A percentile compares a stretch with the other conserved stretches of the same genome.
Conservation (phyloP, 2,888 invertebrate genomes). For the Smittia aterrima region DNA sequence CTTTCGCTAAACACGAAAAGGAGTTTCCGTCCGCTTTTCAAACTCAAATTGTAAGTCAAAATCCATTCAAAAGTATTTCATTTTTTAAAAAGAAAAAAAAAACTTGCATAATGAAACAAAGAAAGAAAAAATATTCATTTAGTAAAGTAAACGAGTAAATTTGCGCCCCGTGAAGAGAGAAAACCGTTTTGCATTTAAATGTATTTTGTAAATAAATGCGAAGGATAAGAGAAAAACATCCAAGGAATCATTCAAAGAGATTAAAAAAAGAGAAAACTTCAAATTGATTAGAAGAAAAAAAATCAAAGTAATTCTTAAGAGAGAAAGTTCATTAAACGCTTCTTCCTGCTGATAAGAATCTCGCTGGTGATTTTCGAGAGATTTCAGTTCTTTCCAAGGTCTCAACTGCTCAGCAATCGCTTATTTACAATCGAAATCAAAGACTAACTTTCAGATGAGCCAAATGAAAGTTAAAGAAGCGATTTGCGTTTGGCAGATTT, state of each 20-base stretch:
- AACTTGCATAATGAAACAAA: constrained; percentile 43
- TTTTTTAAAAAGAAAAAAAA: constrained; percentile 4
- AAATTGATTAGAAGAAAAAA: constrained; percentile 42
- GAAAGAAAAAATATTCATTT: constrained; percentile 34
- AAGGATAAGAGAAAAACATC: constrained; percentile 45
- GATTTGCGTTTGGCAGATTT: not conserved
- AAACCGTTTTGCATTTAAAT: constrained; percentile 43
- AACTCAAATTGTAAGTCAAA: constrained; percentile 1
- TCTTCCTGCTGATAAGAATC: not conserved
- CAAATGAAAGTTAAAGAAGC: constrained; percentile 23
- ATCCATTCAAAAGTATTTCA: constrained; percentile 19
- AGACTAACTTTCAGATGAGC: constrained; percentile 27
- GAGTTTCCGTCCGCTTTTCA: constrained; percentile 3
- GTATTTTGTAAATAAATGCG: constrained; percentile 46
- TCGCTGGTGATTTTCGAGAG: constrained; percentile 5
- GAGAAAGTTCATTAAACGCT: not conserved
- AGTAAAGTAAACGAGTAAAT: constrained; percentile 18
- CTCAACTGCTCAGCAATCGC: not conserved
- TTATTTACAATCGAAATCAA: not conserved
- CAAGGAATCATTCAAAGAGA: constrained; percentile 44
- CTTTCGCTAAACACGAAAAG: not conserved
- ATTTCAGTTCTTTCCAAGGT: not conserved
- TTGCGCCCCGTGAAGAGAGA: constrained; percentile 43
- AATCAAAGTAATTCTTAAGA: constrained; percentile 37
- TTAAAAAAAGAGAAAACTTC: constrained; percentile 44